Conservation (phyloP, 2,113 vertebrate species). For the Todiramphus saurophagus region DNA sequence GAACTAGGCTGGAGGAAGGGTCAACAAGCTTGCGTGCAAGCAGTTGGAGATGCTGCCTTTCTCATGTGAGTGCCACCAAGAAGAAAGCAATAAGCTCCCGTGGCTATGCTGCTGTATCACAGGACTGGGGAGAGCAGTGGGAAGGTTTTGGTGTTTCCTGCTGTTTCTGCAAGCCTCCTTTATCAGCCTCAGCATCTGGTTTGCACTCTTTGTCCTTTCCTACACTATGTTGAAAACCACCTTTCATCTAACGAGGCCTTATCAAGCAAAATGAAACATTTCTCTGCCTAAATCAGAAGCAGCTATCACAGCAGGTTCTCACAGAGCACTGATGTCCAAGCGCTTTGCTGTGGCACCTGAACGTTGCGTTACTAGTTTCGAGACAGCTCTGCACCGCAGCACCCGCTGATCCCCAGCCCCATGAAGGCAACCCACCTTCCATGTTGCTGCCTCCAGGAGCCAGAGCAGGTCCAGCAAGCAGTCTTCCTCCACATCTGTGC, state of each 20-base stretch:
- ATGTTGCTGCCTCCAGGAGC: accelerated
- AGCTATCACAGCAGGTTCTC: not conserved
- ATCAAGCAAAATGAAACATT: not conserved
- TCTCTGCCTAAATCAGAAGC: not conserved
- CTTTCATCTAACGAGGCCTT: not conserved
- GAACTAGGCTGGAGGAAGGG: not conserved
- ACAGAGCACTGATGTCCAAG: not conserved
- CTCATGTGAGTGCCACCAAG: accelerated
- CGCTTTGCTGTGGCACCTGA: not conserved
- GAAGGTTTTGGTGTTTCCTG: not conserved
- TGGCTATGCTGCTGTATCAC: accelerated
- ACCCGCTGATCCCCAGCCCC: not conserved
- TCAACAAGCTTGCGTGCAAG: not conserved
- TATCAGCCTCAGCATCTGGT: not conserved
- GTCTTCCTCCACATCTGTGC: not conserved
- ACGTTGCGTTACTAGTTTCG: not conserved
- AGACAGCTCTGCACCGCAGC: not conserved
- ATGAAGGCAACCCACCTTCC: not conserved
- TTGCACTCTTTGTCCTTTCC: not conserved
- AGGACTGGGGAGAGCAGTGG: not conserved
- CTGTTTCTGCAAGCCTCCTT: not conserved
- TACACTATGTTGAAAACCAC: not conserved
- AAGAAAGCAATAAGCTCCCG: not conserved
- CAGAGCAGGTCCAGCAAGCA: not conserved
- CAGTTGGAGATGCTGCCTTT: not conserved